Conservation (phyloP, 2,888 invertebrate genomes). For the Mylabris sibirica region DNA sequence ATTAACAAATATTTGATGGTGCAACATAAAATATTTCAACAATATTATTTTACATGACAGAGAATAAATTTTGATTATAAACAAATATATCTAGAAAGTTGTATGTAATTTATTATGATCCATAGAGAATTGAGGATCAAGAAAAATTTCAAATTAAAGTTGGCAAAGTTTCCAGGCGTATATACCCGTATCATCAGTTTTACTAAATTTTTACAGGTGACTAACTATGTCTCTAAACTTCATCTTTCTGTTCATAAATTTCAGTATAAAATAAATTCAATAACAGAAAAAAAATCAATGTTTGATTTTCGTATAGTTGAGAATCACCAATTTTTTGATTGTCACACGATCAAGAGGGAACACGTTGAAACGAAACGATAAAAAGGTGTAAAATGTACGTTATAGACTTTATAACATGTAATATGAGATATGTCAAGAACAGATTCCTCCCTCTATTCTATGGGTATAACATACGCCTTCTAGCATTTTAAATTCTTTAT, state of each 20-base stretch:
- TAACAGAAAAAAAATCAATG: neutral
- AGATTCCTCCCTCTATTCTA: conserved; percentile 41
- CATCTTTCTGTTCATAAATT: conserved; percentile 2
- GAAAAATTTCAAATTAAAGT: conserved; percentile 11
- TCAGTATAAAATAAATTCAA: neutral
- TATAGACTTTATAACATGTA: conserved; percentile 42
- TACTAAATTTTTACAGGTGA: conserved; percentile 12
- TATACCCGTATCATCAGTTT: conserved; percentile 9
- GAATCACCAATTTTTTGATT: neutral
- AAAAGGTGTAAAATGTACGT: conserved; percentile 43
- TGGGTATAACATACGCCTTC: conserved; percentile 30
- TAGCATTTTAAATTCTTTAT: conserved; percentile 18
- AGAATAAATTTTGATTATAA: neutral
- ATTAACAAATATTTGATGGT: neutral
- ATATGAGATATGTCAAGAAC: conserved; percentile 47
- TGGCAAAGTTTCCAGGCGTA: conserved; percentile 8
- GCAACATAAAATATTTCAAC: neutral
- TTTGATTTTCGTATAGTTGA: neutral
- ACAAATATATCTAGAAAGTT: neutral
- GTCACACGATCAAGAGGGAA: neutral
- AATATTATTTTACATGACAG: neutral
- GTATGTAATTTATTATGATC: conserved; percentile 13
- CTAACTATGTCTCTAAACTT: neutral
- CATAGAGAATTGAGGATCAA: conserved; percentile 7
- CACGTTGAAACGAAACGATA: neutral